Base-by-base conservation (phyloP, 2,113 vertebrate species). In the Urocolius indicus region DNA sequence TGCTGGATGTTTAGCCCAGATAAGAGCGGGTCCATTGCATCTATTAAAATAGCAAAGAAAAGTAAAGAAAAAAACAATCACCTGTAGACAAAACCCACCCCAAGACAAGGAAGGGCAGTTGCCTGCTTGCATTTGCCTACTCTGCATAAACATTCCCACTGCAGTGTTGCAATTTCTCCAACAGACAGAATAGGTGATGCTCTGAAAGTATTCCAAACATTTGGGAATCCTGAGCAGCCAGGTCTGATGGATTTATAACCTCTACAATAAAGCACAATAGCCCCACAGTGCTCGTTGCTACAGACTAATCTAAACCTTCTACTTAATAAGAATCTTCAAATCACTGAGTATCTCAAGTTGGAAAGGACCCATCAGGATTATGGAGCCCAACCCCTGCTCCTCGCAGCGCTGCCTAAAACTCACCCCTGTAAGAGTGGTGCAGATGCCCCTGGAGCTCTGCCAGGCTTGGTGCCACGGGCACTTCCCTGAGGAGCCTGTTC, bases 1-100 rank as follows among this genome's bases (percentile, higher is more conserved):
- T 98, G 98, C 80, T 98, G 98, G 38, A 98, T 95, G 81, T 98
- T 98, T 89, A 99, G 97, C 59, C 98, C 99, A 96, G 99, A 98
- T 97, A 99, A 98, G 96, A 99, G 98, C 74, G 99, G 98, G 97
- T 99, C 99, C 98, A 99, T 98, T 80, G 98, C 84, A 98, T 99
- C 99, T 99, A 95, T 95, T 91, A 89, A 97, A 92, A 97, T 9
- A 97, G 86, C 83, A 94, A 93, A 95, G 52, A 94, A 91, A 95
- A 74, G 48, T 89, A 77, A 51, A 88, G 59, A 62, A 13, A 36
- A 80, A 88, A 93, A 78, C 66, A 95, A 73, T 45, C 68, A 93
- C 87, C 29, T 83, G 43, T 36, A 94, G 83, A 69, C 22, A 86
- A 95, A 94, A 66, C 10, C n/a, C 58, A 82, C 76, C 75, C 82